Conservation (phyloP, 37 sponge, comb jelly and placozoan species). For the Geodia barretti region DNA sequence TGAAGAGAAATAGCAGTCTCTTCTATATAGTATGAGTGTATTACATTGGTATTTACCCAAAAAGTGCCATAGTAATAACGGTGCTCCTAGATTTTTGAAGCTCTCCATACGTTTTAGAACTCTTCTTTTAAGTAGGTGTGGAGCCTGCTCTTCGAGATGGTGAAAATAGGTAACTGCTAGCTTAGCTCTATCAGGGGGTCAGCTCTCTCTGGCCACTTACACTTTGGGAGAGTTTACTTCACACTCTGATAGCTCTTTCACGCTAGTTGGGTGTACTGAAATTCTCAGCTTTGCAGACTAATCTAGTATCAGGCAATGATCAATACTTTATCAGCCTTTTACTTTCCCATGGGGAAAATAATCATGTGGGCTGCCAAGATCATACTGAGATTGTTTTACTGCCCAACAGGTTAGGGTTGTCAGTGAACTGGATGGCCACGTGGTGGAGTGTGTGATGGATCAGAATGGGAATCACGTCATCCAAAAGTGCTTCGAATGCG, state of each 20-base stretch:
- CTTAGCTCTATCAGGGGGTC: too few species aligned
- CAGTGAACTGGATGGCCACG: conserved; percentile 84
- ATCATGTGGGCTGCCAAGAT: neutral
- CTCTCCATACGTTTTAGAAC: neutral
- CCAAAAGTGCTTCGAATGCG: conserved; percentile 95
- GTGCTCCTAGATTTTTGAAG: neutral
- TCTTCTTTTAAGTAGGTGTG: neutral
- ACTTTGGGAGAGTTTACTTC: too few species aligned
- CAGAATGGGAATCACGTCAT: conserved; percentile 98
- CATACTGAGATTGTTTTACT: neutral
- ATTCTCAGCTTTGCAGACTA: too few species aligned
- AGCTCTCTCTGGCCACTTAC: too few species aligned
- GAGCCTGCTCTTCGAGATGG: neutral
- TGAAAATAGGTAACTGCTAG: too few species aligned
- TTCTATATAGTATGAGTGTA: too few species aligned
- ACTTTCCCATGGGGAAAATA: too few species aligned
- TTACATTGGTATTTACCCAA: neutral
- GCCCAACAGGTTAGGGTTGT: conserved; percentile 59
- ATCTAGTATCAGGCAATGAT: too few species aligned
- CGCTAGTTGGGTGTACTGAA: too few species aligned
- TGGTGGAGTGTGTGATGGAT: conserved; percentile 88
- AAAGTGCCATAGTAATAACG: neutral
- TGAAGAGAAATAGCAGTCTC: neutral
- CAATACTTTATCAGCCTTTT: too few species aligned
- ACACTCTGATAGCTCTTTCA: too few species aligned